Percentiles rank a stretch among this genome's conserved stretches.
phyloP scores from a whole-genome alignment of 2,113 vertebrate species.

The Cynopterus brachyotis region DNA sequence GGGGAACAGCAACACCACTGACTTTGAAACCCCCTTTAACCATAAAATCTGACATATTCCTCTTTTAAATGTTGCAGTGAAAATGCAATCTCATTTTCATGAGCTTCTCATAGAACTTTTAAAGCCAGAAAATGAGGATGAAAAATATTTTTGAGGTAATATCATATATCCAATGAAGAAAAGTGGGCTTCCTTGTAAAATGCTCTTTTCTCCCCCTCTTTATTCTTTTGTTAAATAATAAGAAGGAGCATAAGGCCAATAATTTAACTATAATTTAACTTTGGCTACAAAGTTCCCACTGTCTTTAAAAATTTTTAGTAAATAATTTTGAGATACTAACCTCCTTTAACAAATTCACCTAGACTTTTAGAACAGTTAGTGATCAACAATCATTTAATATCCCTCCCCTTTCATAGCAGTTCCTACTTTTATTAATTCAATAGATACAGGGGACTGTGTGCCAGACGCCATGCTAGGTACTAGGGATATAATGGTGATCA shows the following conservation, averaged over 20 bases:
- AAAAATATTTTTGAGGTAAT: not conserved
- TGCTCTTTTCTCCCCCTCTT: not conserved
- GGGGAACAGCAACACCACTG: not conserved
- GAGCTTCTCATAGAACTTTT: not conserved
- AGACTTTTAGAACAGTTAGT: not conserved
- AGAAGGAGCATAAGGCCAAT: not conserved
- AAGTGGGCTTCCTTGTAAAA: not conserved
- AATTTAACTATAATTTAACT: not conserved
- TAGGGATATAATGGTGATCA: not conserved
- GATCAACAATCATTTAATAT: not conserved
- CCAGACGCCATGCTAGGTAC: not conserved
- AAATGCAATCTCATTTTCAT: not conserved
- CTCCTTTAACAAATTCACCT: not conserved
- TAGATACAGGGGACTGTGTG: not conserved
- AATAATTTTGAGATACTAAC: not conserved
- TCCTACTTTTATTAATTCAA: not conserved
- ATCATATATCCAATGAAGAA: not conserved
- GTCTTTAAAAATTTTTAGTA: conserved; percentile 11
- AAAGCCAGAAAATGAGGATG: not conserved
- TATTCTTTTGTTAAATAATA: not conserved
- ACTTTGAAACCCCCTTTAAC: not conserved
- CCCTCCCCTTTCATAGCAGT: not conserved
- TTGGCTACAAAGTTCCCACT: not conserved
- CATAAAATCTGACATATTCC: not conserved
- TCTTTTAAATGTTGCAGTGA: not conserved